phyloP scores from a whole-genome alignment of 2,113 vertebrate species.

The Mirounga angustirostris region DNA sequence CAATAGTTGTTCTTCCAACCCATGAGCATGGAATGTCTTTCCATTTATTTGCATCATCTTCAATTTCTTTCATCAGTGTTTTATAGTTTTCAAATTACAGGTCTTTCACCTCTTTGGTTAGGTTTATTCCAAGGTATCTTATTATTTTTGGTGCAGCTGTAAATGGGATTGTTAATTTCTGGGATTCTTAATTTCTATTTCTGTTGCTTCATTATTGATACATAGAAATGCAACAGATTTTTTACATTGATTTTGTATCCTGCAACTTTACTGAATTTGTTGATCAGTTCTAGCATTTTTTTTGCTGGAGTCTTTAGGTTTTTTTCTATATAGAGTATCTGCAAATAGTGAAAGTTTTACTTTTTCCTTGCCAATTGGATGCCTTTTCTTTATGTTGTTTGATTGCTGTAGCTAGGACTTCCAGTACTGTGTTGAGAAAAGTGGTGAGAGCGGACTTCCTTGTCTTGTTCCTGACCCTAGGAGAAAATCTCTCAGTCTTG shows the following conservation, averaged over 20 bases:
- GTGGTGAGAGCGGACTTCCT: not conserved
- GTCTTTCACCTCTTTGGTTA: not conserved
- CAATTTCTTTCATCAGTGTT: not conserved
- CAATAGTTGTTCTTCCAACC: not conserved
- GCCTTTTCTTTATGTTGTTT: not conserved
- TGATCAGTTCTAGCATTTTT: not conserved
- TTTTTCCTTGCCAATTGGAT: not conserved
- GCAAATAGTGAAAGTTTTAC: not conserved
- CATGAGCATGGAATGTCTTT: not conserved
- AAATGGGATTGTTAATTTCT: not conserved
- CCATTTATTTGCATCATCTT: not conserved
- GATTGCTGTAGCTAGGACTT: not conserved
- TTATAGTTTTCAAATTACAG: not conserved
- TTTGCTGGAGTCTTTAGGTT: too few species aligned
- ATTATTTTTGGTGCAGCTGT: not conserved
- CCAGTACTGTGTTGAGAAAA: not conserved
- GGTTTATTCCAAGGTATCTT: not conserved
- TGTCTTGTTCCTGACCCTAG: not conserved
- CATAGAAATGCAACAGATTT: not conserved
- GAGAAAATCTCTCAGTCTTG: not conserved
- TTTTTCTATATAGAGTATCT: not conserved
- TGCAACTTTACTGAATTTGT: not conserved
- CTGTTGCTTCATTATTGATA: not conserved
- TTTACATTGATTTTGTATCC: not conserved
- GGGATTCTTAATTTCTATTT: not conserved